Evolutionary conservation across 2,113 vertebrate genomes (phyloP).

Genomic region (Ibidorhyncha struthersii): DNA sequence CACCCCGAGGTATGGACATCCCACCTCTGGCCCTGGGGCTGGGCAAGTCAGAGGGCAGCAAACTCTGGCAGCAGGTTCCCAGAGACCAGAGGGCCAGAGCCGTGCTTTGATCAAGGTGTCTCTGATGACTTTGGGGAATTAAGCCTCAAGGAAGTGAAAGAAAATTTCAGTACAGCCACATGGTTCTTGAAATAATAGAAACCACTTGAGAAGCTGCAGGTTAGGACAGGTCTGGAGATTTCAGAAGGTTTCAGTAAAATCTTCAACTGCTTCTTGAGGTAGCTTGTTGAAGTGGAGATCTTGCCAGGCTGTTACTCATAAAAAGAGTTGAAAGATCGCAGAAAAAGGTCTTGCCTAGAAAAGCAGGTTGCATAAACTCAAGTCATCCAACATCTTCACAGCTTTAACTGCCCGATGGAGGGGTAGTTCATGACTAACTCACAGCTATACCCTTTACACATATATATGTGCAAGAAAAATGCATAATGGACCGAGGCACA

Average conservation of each 20-base stretch:
- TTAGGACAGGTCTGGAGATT: constrained; percentile 23
- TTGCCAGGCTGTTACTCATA: neutral
- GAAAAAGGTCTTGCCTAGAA: neutral
- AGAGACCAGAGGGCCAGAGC: neutral
- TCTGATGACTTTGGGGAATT: neutral
- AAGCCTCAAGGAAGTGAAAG: neutral
- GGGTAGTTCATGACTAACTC: neutral
- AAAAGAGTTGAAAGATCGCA: neutral
- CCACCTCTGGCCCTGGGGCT: neutral
- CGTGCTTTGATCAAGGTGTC: neutral
- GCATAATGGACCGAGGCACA: neutral
- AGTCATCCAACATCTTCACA: neutral
- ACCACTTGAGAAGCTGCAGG: constrained; percentile 30
- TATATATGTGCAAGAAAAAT: neutral
- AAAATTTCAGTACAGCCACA: neutral
- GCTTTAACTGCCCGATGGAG: neutral
- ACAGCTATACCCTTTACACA: neutral
- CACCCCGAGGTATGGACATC: neutral
- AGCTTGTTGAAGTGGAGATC: neutral
- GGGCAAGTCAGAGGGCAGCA: neutral
- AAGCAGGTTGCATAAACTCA: neutral
- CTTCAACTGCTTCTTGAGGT: neutral
- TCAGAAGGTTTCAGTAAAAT: constrained; percentile 28
- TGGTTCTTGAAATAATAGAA: neutral
- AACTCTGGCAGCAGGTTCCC: neutral